Evolutionary conservation across 2,113 vertebrate species (phyloP).

Genomic region (Erythrocebus patas): DNA sequence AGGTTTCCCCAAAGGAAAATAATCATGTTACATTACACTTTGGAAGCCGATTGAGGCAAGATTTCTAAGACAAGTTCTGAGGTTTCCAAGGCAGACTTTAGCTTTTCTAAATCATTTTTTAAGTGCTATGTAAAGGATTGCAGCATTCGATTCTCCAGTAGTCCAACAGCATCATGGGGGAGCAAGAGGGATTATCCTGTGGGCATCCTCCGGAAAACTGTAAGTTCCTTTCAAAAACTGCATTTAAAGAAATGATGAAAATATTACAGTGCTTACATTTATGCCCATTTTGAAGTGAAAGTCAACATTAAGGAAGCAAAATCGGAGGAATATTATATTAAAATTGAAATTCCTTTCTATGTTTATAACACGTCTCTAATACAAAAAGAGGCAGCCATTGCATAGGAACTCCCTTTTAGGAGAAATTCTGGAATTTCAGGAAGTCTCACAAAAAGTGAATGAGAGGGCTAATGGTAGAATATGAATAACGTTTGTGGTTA

Average conservation of each 20-base stretch:
- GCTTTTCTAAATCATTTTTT: slow-evolving; percentile 39
- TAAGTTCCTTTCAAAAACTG: slow-evolving; percentile 44
- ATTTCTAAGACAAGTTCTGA: slow-evolving; percentile 53
- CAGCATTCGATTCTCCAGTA: not conserved
- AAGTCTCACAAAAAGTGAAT: not conserved
- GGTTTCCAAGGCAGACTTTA: slow-evolving; percentile 33
- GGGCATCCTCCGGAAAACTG: slow-evolving; percentile 49
- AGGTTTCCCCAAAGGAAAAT: slow-evolving; percentile 67
- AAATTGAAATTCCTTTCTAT: not conserved
- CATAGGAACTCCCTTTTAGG: slow-evolving; percentile 1
- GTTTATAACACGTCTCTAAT: not conserved
- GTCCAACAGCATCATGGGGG: slow-evolving; percentile 58
- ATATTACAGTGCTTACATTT: not conserved
- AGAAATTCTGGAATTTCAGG: slow-evolving; percentile 11
- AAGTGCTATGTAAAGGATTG: slow-evolving; percentile 57
- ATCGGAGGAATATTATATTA: not conserved
- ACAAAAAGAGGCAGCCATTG: not conserved
- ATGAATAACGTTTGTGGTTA: not conserved
- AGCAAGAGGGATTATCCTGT: slow-evolving; percentile 35
- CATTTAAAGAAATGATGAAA: not conserved
- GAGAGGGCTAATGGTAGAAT: not conserved
- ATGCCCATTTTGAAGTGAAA: not conserved
- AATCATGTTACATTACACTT: slow-evolving; percentile 37
- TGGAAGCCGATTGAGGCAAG: slow-evolving; percentile 58
- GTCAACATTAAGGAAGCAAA: not conserved